These are phyloP conservation scores for Toxostoma redivivum DNA, from an alignment of 2,113 vertebrate genomes.

Conservation along the genomic window DNA sequence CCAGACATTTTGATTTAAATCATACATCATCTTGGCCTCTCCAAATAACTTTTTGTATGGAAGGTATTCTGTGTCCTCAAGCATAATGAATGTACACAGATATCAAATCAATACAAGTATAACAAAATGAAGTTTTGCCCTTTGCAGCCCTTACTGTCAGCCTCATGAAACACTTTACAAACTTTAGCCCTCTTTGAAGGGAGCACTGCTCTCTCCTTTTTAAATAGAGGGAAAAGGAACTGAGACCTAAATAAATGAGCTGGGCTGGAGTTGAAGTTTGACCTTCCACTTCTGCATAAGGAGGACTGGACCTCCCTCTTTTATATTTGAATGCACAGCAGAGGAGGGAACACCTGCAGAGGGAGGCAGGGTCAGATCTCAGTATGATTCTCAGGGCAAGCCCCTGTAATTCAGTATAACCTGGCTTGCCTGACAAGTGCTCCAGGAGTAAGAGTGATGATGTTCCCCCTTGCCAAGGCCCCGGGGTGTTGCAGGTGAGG, in stretches of 20 bases:
- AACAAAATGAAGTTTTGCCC: not conserved
- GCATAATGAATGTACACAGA: not conserved
- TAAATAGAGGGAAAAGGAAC: not conserved
- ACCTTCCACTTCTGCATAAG: not conserved
- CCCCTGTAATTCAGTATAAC: not conserved
- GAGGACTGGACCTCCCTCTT: not conserved
- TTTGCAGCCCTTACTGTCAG: not conserved
- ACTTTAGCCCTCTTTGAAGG: not conserved
- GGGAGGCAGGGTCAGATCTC: not conserved
- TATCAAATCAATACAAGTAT: not conserved
- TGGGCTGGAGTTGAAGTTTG: not conserved
- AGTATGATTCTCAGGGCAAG: not conserved
- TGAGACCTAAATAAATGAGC: not conserved
- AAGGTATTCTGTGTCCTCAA: not conserved
- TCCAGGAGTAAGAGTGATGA: not conserved
- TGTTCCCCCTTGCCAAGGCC: not conserved
- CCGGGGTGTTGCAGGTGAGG: not conserved
- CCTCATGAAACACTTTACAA: not conserved
- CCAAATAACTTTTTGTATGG: not conserved
- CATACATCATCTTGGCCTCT: not conserved
- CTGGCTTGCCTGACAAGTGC: not conserved
- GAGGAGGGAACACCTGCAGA: not conserved
- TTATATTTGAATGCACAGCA: not conserved
- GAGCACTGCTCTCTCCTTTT: not conserved
- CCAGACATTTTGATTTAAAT: not conserved